phyloP scores from a whole-genome alignment of 2,113 vertebrate genomes.

The Archilochus colubris region DNA sequence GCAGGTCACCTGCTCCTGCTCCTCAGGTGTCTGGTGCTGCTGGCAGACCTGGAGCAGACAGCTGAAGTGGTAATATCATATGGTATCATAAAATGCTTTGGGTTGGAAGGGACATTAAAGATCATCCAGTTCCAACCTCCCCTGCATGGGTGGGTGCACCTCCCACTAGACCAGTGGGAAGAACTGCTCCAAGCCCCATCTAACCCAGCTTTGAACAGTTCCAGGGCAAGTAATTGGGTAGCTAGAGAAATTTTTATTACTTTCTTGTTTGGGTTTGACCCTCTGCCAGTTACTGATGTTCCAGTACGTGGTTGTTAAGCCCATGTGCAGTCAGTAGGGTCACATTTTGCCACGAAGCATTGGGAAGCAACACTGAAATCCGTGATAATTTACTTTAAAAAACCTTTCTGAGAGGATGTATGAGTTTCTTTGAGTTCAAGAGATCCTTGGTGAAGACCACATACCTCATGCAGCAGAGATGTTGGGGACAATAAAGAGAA shows the following conservation, averaged over 20 bases:
- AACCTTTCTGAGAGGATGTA: background rate
- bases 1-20: fast-evolving
- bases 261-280: background rate
- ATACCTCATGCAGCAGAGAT: background rate
- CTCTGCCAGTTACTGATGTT: fast-evolving
- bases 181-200: too few relatives aligned
- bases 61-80: background rate
- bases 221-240: background rate
- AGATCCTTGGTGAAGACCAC: background rate
- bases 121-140: too few relatives aligned
- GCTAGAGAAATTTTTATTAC: background rate
- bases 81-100: too few relatives aligned
- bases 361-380: background rate
- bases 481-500: background rate
- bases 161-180: too few relatives aligned
- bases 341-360: fast-evolving
- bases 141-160: too few relatives aligned
- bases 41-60: background rate
- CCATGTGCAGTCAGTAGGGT: background rate
- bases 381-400: background rate
- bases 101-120: too few relatives aligned
- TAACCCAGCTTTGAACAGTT: too few relatives aligned
- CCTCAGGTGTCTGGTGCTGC: background rate
- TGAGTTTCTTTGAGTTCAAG: background rate
- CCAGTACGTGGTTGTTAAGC: fast-evolving